A percentile compares a stretch with the other conserved stretches of the same genome.
phyloP scores from a whole-genome alignment of 1,140 invertebrate species.

The Rhizoglyphus robini region DNA sequence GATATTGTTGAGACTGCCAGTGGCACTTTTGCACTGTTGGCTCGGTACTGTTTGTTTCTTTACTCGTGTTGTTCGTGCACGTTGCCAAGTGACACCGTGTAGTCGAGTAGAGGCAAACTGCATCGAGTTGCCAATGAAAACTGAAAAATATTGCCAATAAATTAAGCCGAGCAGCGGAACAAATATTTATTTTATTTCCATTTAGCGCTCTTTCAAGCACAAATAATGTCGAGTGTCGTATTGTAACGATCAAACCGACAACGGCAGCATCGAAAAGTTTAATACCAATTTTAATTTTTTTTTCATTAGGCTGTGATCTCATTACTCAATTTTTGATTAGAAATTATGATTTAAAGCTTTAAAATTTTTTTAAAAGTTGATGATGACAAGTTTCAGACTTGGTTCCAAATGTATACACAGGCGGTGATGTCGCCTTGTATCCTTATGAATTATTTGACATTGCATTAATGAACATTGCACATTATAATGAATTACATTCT shows the following conservation, averaged over 20 bases:
- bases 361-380: conserved; percentile 51
- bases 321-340: conserved; percentile 63
- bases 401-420: conserved; percentile 60
- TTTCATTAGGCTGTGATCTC: conserved; percentile 43
- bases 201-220: not conserved
- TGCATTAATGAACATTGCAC: conserved; percentile 57
- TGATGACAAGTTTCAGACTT: conserved; percentile 54
- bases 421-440: conserved; percentile 80
- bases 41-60: not conserved
- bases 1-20: too few relatives aligned
- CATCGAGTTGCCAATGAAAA: not conserved
- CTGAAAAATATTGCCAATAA: not conserved
- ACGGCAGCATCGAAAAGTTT: not conserved
- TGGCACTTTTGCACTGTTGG: too few relatives aligned
- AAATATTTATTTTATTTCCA: conserved; percentile 11
- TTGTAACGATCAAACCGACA: not conserved
- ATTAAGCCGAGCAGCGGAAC: conserved; percentile 8
- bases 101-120: not conserved
- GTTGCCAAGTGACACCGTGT: too few relatives aligned
- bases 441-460: conserved; percentile 51
- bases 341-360: conserved; percentile 49
- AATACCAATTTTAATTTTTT: conserved; percentile 9
- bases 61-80: not conserved
- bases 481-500: too few relatives aligned
- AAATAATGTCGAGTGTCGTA: not conserved